Base-by-base conservation (phyloP, 2,113 vertebrate genomes). In the Brachyistius frenatus region DNA sequence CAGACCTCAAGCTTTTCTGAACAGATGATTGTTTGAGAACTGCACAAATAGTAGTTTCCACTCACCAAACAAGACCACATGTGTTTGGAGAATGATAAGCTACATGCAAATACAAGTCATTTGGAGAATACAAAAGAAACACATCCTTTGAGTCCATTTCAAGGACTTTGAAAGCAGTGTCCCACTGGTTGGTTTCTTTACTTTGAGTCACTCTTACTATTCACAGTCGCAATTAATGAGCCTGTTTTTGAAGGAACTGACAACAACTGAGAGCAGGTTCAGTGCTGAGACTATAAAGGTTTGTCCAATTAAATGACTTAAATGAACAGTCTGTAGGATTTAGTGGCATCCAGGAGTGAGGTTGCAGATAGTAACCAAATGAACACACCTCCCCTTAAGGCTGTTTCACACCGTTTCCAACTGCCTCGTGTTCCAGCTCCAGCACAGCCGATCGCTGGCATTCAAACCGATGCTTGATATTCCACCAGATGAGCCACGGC, bases 101-200 rank as follows among this genome's bases (percentile, higher is more conserved):
- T 3, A 6, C 14, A 49, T 44, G 47, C 32, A 57, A 30, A 33
- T 23, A 31, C 13, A 32, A 55, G 44, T 67, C 2, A 30, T 60
- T 73, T 53, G 6, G 16, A 84, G 46, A 53, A 72, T 16, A 78
- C 44, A 67, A 58, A 70, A 70, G 46, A 66, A 70, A 70, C 11
- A 30, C 39, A 7, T 44, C 49, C 6, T 15, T 5, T 30, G 16
- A 46, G 49, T 52, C 11, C 47, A 37, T 61, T 52, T 73, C 39
- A 41, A 15, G 32, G 14, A 13, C 30, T 60, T 56, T 58, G 33
- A 81, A 68, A 61, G 71, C 16, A 30, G 1, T 56, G 0, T 63
- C 9, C 30, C 52, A 4, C 23, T 0, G 41, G 46, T 60, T 0
- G 2, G 36, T 60, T 32, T 60, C 37, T 69, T 62, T 4, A 15